Evolutionary conservation across 2,888 invertebrate genomes (phyloP), one percentile per base, ranked within the genome.

Genomic region (Apotomis betuletana): DNA sequence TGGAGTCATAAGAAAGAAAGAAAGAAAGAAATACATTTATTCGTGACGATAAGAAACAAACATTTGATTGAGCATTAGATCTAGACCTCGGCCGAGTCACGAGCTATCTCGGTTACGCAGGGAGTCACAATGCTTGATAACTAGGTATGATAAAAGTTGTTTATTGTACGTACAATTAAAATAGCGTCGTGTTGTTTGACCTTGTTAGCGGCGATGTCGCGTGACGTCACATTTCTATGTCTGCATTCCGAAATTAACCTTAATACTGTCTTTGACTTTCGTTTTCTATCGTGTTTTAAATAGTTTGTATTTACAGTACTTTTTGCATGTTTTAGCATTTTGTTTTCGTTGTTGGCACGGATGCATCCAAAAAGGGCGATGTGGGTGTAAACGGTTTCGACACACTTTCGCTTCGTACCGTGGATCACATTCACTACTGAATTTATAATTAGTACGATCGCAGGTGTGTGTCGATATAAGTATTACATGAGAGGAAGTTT

Each of bases 321-420:
- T n/a, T 44, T 44, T 9, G 44, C 51, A n/a, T 1, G 1, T 49
- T 64, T 54, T 36, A n/a, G 12, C 5, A 41, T 6, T 49, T 52
- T 46, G 46, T 46, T 57, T 64, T 57, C n/a, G 12, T 15, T n/a
- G 55, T 65, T 65, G 65, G 65, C 65, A 65, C 44, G 13, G 41
- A 10, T 5, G 5, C 51, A 27, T 52, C 12, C 12, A 41, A 15
- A 54, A 36, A 54, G 52, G 52, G 59, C 59, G 13, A 9, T 15
- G 59, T 59, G 59, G 44, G 59, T 44, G 41, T 44, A 13, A 59
- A 59, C 13, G 44, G 44, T n/a, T 44, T 12, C 59, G 59, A 44
- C 59, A 44, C 44, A 59, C 59, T 13, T 59, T 58, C 44, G 13
- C 59, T 41, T 41, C 52, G 52, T 4, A 38, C 38, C 6, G 41